These are phyloP conservation scores for Crypturellus tataupa DNA, from an alignment of 2,797 vertebrate species.

Conservation along the genomic window DNA sequence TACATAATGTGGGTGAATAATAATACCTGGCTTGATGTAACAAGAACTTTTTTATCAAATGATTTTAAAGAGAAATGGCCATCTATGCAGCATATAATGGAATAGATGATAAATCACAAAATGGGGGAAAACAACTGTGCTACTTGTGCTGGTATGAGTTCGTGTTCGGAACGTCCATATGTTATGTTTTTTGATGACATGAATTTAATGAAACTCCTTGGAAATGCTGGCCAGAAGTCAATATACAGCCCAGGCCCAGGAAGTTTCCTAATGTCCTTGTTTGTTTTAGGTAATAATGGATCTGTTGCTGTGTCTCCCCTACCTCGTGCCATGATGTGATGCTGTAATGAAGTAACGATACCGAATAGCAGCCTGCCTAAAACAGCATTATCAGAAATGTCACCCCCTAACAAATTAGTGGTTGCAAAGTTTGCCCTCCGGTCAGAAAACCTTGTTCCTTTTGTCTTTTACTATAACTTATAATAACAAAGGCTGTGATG, in stretches of 20 bases:
- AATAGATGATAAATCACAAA: constrained; percentile 73
- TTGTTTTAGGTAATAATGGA: constrained; percentile 62
- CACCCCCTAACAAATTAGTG: constrained; percentile 77
- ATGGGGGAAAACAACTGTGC: constrained; percentile 54
- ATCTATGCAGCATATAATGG: neutral
- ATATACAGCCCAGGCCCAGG: constrained; percentile 43
- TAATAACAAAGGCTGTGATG: constrained; percentile 62
- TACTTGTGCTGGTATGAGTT: constrained; percentile 54
- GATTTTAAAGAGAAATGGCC: constrained; percentile 73
- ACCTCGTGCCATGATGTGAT: constrained; percentile 59
- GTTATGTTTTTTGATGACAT: constrained; percentile 63
- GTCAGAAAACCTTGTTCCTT: constrained; percentile 74
- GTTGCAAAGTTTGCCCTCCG: constrained; percentile 73
- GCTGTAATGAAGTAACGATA: constrained; percentile 71
- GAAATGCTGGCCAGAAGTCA: constrained; percentile 75
- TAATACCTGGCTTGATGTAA: constrained; percentile 59
- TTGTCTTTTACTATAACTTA: constrained; percentile 75
- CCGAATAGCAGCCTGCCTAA: constrained; percentile 36
- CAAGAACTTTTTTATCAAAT: constrained; percentile 67
- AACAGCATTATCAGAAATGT: constrained; percentile 75
- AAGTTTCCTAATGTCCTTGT: constrained; percentile 65
- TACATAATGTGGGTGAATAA: constrained; percentile 55
- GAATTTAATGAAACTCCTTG: constrained; percentile 77
- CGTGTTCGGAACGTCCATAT: constrained; percentile 24
- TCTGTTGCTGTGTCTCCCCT: constrained; percentile 56